Evolutionary conservation across 2,113 vertebrate species (phyloP), one percentile per base, ranked within the genome.

Genomic region (Podilymbus podiceps): DNA sequence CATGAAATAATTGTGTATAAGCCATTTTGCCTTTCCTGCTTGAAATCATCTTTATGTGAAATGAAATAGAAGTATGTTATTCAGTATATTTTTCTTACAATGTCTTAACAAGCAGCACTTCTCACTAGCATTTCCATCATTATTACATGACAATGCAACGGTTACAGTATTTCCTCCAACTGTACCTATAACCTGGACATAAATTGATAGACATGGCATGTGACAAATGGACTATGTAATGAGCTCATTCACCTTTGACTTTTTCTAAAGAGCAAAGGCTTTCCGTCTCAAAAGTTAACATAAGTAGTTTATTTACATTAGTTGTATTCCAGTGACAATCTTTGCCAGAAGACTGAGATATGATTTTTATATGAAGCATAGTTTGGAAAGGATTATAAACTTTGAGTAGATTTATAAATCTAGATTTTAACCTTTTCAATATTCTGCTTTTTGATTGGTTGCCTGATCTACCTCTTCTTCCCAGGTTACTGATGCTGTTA

Each of bases 371-470:
- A 55, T 40, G 18, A 85, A 87, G 59, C 20, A 25, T 74, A 44
- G 33, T 95, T 96, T 97, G 94, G 90, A 85, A 95, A 97, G 87
- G 60, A 95, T 81, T 95, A 77, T 97, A 97, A 97, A 95, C 73
- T 93, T 92, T 47, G 79, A 95, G 78, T 66, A 85, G 88, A 95
- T 91, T 97, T 93, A 90, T 95, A 96, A 95, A 87, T 95, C 94
- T 79, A 33, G 75, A 93, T 91, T 97, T 97, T 92, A 97, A 96
- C 91, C 80, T 98, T 97, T 97, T 97, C 78, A 92, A 9, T 97
- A 95, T 96, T 95, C 85, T 96, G 60, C 27, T 89, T 74, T 96
- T 96, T 96, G 95, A 97, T 96, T 98, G 95, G 91, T 67, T 97
- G 38, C 58, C 79, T n/a, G 15, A 75, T 90, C 56, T 87, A 86